phyloP scores from a whole-genome alignment of 1,140 invertebrate species.

The Drosophila biarmipes region DNA sequence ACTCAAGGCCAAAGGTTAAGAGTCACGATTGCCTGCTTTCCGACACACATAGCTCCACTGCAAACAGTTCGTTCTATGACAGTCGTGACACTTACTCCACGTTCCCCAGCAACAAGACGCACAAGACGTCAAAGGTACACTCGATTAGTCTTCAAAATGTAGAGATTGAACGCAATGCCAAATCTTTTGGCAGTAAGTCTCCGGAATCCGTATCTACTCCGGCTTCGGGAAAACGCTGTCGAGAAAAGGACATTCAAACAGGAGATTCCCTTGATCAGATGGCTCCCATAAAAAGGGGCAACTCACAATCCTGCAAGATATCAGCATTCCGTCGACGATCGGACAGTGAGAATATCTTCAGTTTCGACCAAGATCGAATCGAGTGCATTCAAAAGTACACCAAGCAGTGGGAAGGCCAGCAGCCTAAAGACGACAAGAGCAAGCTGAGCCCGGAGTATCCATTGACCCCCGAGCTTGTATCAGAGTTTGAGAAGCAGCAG shows the following conservation, averaged over 20 bases:
- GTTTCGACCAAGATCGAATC: conserved; percentile 89
- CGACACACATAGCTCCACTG: conserved; percentile 85
- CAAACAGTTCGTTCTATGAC: conserved; percentile 87
- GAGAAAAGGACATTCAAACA: conserved; percentile 79
- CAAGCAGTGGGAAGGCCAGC: conserved; percentile 86
- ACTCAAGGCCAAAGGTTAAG: conserved; percentile 83
- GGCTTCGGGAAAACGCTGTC: conserved; percentile 63
- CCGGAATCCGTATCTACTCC: conserved; percentile 74
- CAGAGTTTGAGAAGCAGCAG: conserved; percentile 87
- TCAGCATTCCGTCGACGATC: conserved; percentile 84
- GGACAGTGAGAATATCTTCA: conserved; percentile 87
- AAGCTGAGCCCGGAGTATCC: conserved; percentile 83
- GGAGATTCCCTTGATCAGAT: conserved; percentile 75
- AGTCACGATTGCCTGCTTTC: conserved; percentile 86
- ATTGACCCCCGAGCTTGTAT: conserved; percentile 85
- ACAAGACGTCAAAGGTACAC: conserved; percentile 87
- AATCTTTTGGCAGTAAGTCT: conserved; percentile 79
- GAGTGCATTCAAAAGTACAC: conserved; percentile 87
- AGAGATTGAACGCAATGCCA: conserved; percentile 87
- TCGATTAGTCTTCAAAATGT: conserved; percentile 88
- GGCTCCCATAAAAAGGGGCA: conserved; percentile 66
- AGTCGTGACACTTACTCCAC: conserved; percentile 87
- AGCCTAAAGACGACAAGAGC: conserved; percentile 84
- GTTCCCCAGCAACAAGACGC: conserved; percentile 86
- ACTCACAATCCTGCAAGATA: conserved; percentile 79